A percentile compares a stretch with the other conserved stretches of the same genome.
Conservation (phyloP, 2,888 invertebrate species). For the Oxycera nigricornis region DNA sequence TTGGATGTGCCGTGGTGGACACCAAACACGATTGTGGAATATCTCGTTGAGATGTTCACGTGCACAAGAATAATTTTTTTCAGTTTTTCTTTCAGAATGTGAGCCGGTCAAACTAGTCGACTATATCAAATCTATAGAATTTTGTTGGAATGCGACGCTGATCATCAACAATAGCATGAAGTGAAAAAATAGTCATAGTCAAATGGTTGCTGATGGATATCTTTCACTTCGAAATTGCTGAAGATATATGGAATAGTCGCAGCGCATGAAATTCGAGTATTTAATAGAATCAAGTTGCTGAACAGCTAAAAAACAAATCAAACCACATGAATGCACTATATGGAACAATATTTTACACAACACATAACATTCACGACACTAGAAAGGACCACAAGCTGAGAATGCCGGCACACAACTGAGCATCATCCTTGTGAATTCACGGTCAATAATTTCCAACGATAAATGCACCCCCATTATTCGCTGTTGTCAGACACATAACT, state of each 20-base stretch:
- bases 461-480: not conserved
- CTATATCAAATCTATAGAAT: not conserved
- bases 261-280: no score
- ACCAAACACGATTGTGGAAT: constrained; percentile 7
- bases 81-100: not conserved
- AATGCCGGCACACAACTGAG: not conserved
- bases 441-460: not conserved
- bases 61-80: not conserved
- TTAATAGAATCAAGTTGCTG: no score
- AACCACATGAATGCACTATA: not conserved
- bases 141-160: not conserved
- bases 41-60: not conserved
- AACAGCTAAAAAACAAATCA: not conserved
- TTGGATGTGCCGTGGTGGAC: not conserved
- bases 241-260: no score
- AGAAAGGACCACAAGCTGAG: not conserved
- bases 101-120: constrained; percentile 23
- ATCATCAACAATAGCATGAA: no score
- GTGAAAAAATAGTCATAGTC: no score
- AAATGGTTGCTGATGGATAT: no score
- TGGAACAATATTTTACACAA: no score
- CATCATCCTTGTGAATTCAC: not conserved
- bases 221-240: no score
- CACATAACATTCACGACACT: not conserved
- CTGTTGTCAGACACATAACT: not conserved